Percentiles rank a stretch among this genome's conserved stretches.
Conservation (phyloP, 2,113 vertebrate species). For the Plecturocebus donacophilus region DNA sequence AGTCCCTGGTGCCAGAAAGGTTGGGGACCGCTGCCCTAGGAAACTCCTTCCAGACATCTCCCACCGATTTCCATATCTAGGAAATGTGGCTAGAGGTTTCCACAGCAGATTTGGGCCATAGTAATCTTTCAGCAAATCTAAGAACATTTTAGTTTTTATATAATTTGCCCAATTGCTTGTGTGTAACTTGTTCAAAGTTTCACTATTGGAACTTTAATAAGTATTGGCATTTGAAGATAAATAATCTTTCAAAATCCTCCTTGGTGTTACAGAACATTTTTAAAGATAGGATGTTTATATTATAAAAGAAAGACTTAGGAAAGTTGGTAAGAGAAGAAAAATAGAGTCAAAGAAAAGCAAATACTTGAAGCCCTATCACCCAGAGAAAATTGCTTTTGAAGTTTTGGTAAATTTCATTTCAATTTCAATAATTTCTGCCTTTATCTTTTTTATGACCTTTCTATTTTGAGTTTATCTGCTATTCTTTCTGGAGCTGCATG, state of each 20-base stretch:
- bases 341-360: not conserved
- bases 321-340: not conserved
- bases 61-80: not conserved
- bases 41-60: not conserved
- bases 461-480: not conserved
- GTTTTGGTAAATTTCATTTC: conserved; percentile 43
- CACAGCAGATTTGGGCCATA: not conserved
- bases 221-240: conserved; percentile 33
- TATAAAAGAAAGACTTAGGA: not conserved
- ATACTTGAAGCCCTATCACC: not conserved
- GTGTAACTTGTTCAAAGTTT: not conserved
- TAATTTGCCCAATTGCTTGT: not conserved
- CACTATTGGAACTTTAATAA: not conserved
- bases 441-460: not conserved
- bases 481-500: not conserved
- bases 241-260: not conserved
- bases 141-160: not conserved
- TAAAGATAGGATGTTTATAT: not conserved
- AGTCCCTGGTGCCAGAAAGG: too few species aligned
- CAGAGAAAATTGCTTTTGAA: not conserved
- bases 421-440: conserved; percentile 2
- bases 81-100: not conserved
- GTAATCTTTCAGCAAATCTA: not conserved
- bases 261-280: not conserved
- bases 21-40: not conserved